Percentiles rank a stretch among this genome's conserved stretches.
Conservation (phyloP, 1,140 invertebrate species). For the Ephestia elutella region DNA sequence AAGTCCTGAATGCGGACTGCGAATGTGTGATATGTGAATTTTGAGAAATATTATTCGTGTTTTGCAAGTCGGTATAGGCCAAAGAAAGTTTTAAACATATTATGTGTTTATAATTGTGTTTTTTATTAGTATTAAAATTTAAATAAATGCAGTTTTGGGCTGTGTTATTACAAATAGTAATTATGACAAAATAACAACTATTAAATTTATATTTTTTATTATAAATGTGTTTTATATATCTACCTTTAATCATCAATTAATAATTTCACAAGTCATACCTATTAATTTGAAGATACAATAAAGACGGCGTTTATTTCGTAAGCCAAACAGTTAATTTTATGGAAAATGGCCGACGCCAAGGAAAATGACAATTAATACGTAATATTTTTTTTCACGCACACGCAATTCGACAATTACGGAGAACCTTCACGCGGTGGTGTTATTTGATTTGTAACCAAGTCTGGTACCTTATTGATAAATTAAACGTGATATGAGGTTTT, state of each 20-base stretch:
- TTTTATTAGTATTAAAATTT: no score
- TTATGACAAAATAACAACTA: no score
- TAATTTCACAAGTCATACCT: neutral
- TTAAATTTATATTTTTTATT: no score
- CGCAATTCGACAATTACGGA: neutral
- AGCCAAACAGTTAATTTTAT: slow-evolving; percentile 1
- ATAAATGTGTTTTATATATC: no score
- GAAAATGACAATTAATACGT: slow-evolving; percentile 3
- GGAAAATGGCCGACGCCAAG: neutral
- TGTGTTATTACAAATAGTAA: no score
- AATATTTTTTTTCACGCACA: slow-evolving; percentile 7
- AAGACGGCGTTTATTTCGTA: neutral
- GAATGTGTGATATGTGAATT: neutral
- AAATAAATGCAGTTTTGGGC: no score
- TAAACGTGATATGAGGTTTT: neutral
- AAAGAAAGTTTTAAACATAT: no score
- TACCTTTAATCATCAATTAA: no score
- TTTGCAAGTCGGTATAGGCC: no score
- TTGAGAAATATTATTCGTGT: no score
- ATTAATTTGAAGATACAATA: neutral
- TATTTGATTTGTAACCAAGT: slow-evolving; percentile 8
- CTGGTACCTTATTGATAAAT: slow-evolving; percentile 6
- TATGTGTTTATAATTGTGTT: no score
- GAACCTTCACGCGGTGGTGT: neutral
- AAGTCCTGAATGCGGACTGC: neutral